phyloP scores from a whole-genome alignment of 2,888 invertebrate genomes.

The Congeria kusceri region DNA sequence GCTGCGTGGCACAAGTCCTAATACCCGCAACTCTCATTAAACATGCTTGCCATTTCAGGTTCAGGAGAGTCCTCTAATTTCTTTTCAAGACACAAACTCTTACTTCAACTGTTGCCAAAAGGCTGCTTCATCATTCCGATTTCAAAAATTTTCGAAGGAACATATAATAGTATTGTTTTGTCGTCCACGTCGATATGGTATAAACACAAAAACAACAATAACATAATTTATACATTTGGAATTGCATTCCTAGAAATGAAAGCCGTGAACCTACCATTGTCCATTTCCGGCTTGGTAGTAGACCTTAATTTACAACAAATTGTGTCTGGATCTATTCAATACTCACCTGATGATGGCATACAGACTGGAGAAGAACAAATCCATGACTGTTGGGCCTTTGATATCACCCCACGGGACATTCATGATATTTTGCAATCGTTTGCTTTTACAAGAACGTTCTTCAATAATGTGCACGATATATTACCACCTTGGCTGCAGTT shows the following conservation, averaged over 20 bases:
- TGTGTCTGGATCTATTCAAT: not conserved
- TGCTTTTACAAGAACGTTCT: constrained; percentile 41
- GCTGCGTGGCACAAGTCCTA: too few species aligned
- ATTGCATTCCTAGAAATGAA: constrained; percentile 33
- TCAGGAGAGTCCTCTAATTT: not conserved
- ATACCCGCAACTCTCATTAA: too few species aligned
- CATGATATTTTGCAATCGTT: constrained; percentile 39
- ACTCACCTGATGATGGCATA: constrained; percentile 2
- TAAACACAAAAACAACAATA: not conserved
- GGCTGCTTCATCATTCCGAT: constrained; percentile 23
- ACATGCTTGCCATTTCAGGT: too few species aligned
- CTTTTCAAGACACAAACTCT: constrained; percentile 1
- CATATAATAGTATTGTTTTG: constrained; percentile 6
- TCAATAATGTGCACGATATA: constrained; percentile 11
- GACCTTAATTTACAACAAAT: not conserved
- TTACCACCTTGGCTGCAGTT: constrained; percentile 46
- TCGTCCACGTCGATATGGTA: constrained; percentile 44
- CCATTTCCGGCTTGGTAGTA: constrained; percentile 28
- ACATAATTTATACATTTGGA: constrained; percentile 21
- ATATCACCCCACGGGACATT: constrained; percentile 37
- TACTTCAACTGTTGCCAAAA: constrained; percentile 9
- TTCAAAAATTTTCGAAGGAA: constrained; percentile 20
- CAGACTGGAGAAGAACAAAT: constrained; percentile 12
- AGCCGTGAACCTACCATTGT: constrained; percentile 22
- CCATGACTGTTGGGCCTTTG: constrained; percentile 35